These are phyloP conservation scores for Megalopta genalis DNA, from an alignment of 1,140 invertebrate species.

Conservation along the genomic window DNA sequence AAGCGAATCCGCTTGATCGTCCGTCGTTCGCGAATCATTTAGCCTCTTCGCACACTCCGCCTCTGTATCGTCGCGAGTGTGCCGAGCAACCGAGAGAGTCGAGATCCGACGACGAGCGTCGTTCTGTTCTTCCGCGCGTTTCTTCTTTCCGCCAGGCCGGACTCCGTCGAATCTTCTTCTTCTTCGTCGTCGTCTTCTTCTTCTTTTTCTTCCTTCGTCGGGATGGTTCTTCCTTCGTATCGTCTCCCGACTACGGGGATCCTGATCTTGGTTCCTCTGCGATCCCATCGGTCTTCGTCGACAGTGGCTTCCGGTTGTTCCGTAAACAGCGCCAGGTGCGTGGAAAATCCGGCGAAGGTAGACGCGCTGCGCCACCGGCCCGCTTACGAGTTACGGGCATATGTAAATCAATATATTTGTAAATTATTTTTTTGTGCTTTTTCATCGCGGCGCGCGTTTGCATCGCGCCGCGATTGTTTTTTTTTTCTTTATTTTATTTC, in stretches of 20 bases:
- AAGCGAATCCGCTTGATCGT: too few species aligned
- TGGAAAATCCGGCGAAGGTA: constrained; percentile 52
- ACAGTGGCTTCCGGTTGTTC: background rate
- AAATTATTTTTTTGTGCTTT: constrained; percentile 79
- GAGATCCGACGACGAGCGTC: background rate
- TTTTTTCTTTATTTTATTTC: constrained; percentile 37
- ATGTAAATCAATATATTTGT: constrained; percentile 82
- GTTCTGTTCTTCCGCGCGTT: background rate
- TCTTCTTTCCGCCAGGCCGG: too few species aligned
- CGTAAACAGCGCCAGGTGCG: background rate
- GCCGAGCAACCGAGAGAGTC: background rate
- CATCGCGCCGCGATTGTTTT: constrained; percentile 37
- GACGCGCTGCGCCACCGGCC: constrained; percentile 69
- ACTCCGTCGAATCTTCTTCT: background rate
- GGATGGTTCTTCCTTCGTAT: background rate
- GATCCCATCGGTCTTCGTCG: background rate
- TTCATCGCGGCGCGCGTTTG: constrained; percentile 47
- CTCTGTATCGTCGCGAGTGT: background rate
- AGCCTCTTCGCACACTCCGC: background rate
- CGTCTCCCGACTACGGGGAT: too few species aligned
- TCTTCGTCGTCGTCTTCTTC: background rate
- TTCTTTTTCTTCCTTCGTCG: too few species aligned
- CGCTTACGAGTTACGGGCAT: constrained; percentile 81
- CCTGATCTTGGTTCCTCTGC: too few species aligned
- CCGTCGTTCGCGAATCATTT: too few species aligned